Percentiles rank a stretch among this genome's conserved stretches.
phyloP scores from a whole-genome alignment of 1,140 invertebrate genomes.

The Pissodes strobi region DNA sequence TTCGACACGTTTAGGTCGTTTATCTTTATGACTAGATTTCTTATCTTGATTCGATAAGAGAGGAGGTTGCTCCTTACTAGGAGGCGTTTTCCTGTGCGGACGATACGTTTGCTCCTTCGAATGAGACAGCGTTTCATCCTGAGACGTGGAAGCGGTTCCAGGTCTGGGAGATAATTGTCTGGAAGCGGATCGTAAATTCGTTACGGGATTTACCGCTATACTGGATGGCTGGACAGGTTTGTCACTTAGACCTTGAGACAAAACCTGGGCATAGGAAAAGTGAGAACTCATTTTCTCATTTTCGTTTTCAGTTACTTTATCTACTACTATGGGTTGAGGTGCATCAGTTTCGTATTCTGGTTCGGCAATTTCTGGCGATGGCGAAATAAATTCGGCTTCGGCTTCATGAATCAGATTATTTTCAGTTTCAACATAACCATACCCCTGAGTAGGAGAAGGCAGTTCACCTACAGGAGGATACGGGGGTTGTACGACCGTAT shows the following conservation, averaged over 20 bases:
- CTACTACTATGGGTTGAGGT: background rate
- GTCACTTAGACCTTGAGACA: constrained; percentile 67
- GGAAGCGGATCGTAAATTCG: constrained; percentile 41
- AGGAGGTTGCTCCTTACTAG: constrained; percentile 41
- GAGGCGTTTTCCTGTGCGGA: constrained; percentile 33
- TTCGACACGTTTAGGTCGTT: constrained; percentile 45
- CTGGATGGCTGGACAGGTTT: constrained; percentile 64
- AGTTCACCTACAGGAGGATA: background rate
- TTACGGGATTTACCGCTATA: constrained; percentile 46
- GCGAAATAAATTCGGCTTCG: background rate
- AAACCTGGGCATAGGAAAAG: constrained; percentile 72
- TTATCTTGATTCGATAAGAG: constrained; percentile 43
- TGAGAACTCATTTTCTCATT: constrained; percentile 26
- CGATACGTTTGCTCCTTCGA: constrained; percentile 36
- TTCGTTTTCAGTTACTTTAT: background rate
- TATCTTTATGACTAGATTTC: constrained; percentile 40
- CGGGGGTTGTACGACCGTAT: constrained; percentile 24
- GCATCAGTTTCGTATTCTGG: too few relatives aligned
- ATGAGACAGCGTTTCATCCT: constrained; percentile 45
- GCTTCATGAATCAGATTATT: background rate
- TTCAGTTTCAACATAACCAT: background rate
- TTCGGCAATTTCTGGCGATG: background rate
- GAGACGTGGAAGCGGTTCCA: constrained; percentile 43
- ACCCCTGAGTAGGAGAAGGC: background rate
- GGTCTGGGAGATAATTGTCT: constrained; percentile 49